Base-by-base conservation (phyloP, 2,797 vertebrate species). In the Chromobotia macracanthus region DNA sequence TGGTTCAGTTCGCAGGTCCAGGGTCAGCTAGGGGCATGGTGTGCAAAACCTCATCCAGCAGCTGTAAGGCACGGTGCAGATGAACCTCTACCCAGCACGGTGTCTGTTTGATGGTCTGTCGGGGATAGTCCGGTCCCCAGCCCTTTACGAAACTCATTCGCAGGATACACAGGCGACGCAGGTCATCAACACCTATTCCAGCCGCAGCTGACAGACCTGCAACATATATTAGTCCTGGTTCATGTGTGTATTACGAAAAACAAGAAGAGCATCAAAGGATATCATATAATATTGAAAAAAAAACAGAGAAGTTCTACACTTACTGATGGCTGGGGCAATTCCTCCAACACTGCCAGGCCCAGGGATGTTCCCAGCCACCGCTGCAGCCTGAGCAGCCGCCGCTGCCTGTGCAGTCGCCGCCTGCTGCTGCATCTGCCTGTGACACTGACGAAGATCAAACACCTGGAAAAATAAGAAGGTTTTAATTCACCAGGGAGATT, bases 81-180 rank as follows among this genome's bases (percentile, higher is more conserved):
- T 94, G 93, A 6, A 94, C 93, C 84, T 95, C 94, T 73, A 94
- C 90, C 93, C 94, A 95, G 88, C 93, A 94, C 3, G 93, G 95
- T 0, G 94, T 95, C 88, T 95, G 92, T 77, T 93, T 95, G 89
- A 95, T 94, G 88, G 93, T 93, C 69, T 90, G 92, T 0, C 94
- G 90, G 0, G 92, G 94, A 82, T 94, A 94, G 71, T 95, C 94
- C 0, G 91, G 93, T 0, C 94, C 94, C 95, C 94, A 96, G 13
- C 94, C 95, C 83, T 95, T 95, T 60, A 95, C 94, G 1, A 94
- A 94, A 85, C 92, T 95, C 74, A 95, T 86, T 0, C 94, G 89
- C 73, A 95, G 86, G 23, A 95, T 95, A 58, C 93, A 94, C 15
- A 95, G 80, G 0, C 92, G 85, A 23, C 94, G 90, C 81, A 95